Evolutionary conservation across 23 tunicate genomes (phyloP).

Genomic region (Trididemnum clinides): DNA sequence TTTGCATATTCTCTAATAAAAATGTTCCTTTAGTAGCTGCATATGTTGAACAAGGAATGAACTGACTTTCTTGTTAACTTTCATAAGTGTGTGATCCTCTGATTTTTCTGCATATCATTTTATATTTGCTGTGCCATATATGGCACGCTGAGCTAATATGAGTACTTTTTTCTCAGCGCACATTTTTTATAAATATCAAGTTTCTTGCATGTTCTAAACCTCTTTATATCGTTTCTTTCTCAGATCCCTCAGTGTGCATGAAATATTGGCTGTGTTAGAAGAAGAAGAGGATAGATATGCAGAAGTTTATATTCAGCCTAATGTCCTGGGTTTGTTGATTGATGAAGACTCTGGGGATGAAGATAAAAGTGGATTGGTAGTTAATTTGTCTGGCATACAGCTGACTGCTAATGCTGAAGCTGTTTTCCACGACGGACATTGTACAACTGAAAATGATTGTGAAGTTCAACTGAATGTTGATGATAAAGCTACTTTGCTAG

Average conservation of each 20-base stretch:
- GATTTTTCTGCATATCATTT: background rate
- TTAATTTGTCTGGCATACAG: background rate
- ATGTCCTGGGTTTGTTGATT: background rate
- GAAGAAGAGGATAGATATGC: background rate
- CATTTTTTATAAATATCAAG: background rate
- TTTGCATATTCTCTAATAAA: background rate
- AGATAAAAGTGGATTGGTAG: background rate
- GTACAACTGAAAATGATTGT: background rate
- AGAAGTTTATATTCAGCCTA: background rate
- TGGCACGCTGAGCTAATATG: too few species aligned
- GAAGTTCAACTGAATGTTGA: background rate
- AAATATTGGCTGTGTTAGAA: background rate
- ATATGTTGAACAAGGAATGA: background rate
- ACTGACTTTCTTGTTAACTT: background rate
- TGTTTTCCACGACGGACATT: background rate
- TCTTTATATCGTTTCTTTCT: background rate
- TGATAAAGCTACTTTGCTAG: background rate
- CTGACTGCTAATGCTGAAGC: background rate
- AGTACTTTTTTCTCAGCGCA: background rate
- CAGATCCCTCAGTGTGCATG: background rate
- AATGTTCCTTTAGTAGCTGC: background rate
- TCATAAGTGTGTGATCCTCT: background rate
- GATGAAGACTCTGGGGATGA: background rate
- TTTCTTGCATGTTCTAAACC: background rate
- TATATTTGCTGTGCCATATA: background rate